phyloP scores from a whole-genome alignment of 2,888 invertebrate species.

The Perizoma flavofasciatum region DNA sequence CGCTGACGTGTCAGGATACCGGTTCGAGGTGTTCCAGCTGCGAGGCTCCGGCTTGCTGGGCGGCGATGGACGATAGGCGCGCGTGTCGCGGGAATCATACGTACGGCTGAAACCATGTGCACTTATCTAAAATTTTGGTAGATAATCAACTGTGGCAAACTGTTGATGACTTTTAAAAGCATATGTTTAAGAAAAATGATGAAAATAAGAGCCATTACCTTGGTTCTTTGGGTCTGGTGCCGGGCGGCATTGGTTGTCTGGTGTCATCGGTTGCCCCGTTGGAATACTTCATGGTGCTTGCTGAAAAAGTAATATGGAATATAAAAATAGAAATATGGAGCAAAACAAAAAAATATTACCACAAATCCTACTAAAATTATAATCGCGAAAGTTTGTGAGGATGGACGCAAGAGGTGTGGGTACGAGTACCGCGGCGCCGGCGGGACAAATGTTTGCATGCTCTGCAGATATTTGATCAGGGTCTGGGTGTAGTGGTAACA shows the following conservation, averaged over 20 bases:
- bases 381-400: no score
- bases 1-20: conserved; percentile 66
- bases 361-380: no score
- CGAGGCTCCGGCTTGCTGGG: conserved; percentile 73
- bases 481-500: no score
- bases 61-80: conserved; percentile 69
- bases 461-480: no score
- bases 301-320: conserved; percentile 45
- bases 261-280: conserved; percentile 71
- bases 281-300: conserved; percentile 72
- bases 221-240: conserved; percentile 76
- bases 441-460: no score
- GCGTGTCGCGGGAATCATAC: conserved; percentile 67
- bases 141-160: no score
- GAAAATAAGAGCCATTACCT: conserved; percentile 47
- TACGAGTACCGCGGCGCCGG: no score
- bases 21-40: conserved; percentile 65
- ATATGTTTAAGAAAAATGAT: conserved; percentile 1
- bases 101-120: conserved; percentile 54
- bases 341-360: no score
- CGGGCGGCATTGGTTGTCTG: conserved; percentile 75
- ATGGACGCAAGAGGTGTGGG: no score
- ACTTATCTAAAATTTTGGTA: conserved; percentile 1
- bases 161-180: no score
- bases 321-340: not conserved